Evolutionary conservation across 1,140 invertebrate genomes (phyloP).

Genomic region (Drosophila sp.): DNA sequence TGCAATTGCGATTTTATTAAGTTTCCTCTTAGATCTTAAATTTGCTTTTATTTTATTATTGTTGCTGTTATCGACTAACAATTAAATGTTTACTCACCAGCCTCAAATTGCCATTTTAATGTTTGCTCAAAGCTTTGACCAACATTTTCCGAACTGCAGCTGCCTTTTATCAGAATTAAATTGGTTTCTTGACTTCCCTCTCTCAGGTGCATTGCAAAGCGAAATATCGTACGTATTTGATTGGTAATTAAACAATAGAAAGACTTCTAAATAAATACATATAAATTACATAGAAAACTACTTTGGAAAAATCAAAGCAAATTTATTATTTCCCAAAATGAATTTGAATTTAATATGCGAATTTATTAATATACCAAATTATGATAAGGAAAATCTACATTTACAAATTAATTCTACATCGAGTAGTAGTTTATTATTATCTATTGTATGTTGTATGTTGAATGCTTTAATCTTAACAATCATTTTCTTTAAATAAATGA

Average conservation of each 20-base stretch:
- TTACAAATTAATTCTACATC: too few relatives aligned
- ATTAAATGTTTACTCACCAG: conserved; percentile 61
- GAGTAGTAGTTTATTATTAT: too few relatives aligned
- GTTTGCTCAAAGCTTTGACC: conserved; percentile 47
- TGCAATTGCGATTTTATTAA: conserved; percentile 66
- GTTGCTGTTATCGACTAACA: conserved; percentile 61
- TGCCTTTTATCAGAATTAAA: conserved; percentile 61
- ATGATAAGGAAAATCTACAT: too few relatives aligned
- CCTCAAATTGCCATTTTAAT: conserved; percentile 67
- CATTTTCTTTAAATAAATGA: too few relatives aligned
- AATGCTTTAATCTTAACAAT: too few relatives aligned
- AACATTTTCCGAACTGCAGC: conserved; percentile 35
- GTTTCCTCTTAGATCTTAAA: conserved; percentile 27
- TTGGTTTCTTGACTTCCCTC: conserved; percentile 30
- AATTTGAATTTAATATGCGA: background rate
- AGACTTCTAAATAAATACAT: background rate
- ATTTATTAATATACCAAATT: background rate
- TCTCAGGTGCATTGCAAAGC: background rate
- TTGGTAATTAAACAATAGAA: conserved; percentile 29
- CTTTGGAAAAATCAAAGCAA: background rate
- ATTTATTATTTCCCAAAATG: background rate
- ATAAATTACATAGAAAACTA: background rate
- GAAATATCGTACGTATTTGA: background rate
- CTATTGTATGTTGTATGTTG: too few relatives aligned
- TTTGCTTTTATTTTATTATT: conserved; percentile 35